Evolutionary conservation across 1,140 invertebrate species (phyloP), one percentile per base, ranked within the genome.

Genomic region (Branchinecta lynchi): DNA sequence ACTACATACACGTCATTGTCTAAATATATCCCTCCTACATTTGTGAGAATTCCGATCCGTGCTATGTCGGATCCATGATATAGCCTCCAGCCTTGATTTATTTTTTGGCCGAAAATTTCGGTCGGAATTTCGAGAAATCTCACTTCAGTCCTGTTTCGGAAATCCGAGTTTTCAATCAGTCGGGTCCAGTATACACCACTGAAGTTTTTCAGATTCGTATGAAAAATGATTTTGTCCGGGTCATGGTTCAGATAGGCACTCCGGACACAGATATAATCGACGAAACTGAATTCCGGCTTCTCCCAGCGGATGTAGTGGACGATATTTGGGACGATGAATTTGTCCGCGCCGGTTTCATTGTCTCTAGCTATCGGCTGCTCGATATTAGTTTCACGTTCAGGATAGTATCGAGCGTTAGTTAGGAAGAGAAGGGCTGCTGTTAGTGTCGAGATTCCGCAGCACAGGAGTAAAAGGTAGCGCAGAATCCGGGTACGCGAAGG

Each of bases 1-100:
- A 78, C 72, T 45, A 78, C 72, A 70, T 74, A 76, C 12, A 75
- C 72, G 71, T 78, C 77, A 51, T 73, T 74, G 69, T 78, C 77
- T 32, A 78, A 69, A 70, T 73, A 78, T 45, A 78, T 78, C 7
- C 77, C 77, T 10, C 77, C 77, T 46, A 74, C 73, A 65, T 71
- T 66, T 72, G 72, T 74, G 32, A 78, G 68, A 45, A 77, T 71
- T 45, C 70, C 43, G 12, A 78, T 66, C 44, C 77, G 68, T 7
- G 74, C 71, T 32, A 78, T 74, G 66, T 78, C 77, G 7, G 76
- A 76, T 10, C 74, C 72, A 66, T 78, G 77, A 66, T 73, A 76
- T 17, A 78, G 70, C n/a, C 72, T 73, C 69, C 72, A 74, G 66
- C 60, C 71, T 43, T 69, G 45, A 44, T 65, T 69, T 17, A 77